Percentiles rank a stretch among this genome's conserved stretches.
Evolutionary conservation across 2,113 vertebrate genomes (phyloP).

Genomic region (Paramisgurnus dabryanus): DNA sequence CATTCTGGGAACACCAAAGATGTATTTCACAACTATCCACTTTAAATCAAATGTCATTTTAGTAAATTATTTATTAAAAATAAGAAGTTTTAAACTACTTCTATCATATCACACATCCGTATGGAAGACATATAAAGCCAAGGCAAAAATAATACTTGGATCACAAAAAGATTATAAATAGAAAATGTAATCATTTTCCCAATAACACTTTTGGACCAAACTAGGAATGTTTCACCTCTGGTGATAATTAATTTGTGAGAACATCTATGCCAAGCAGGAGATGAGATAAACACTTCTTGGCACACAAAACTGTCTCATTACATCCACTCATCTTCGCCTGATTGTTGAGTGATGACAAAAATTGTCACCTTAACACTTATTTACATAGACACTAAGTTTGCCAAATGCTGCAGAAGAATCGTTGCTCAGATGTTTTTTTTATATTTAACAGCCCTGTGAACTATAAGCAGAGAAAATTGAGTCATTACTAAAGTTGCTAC

Average conservation of each 20-base stretch:
- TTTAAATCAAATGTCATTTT: too few species aligned
- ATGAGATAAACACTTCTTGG: conserved; percentile 18
- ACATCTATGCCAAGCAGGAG: conserved; percentile 56
- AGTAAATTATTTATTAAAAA: too few species aligned
- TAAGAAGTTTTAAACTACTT: too few species aligned
- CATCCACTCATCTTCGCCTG: conserved; percentile 8
- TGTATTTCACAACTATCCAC: too few species aligned
- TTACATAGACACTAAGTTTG: conserved; percentile 4
- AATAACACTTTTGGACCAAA: conserved; percentile 60
- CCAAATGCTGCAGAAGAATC: background rate
- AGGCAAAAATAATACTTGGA: conserved; percentile 56
- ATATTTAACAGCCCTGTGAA: background rate
- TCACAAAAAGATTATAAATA: conserved; percentile 55
- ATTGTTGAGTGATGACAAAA: conserved; percentile 7
- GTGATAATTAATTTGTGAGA: conserved; percentile 65
- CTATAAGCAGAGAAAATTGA: background rate
- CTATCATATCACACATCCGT: too few species aligned
- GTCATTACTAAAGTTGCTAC: background rate
- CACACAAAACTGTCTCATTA: conserved; percentile 36
- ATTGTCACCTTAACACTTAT: conserved; percentile 14
- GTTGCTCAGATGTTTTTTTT: background rate
- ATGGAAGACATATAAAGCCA: too few species aligned
- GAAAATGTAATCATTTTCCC: conserved; percentile 59
- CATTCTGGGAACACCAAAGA: too few species aligned
- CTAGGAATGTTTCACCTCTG: conserved; percentile 52